Conservation (phyloP, 2,113 vertebrate genomes). For the Agapornis roseicollis region DNA sequence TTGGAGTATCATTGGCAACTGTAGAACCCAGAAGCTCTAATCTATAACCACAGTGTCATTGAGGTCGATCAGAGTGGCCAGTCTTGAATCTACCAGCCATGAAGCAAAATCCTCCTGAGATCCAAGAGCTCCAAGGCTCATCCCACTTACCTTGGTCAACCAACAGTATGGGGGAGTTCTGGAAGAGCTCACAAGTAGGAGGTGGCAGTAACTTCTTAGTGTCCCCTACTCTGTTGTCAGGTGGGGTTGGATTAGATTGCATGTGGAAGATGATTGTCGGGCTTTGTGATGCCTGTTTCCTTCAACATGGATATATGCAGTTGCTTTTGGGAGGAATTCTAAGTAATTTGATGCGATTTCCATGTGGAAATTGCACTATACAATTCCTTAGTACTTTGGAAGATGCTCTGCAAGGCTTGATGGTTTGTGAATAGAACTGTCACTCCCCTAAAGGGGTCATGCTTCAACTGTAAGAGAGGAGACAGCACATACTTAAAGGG, state of each 20-base stretch:
- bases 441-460: neutral
- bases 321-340: neutral
- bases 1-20: neutral
- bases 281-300: neutral
- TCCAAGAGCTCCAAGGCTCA: neutral
- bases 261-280: accelerated
- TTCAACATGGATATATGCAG: neutral
- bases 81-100: neutral
- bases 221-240: neutral
- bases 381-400: neutral
- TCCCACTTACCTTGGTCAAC: neutral
- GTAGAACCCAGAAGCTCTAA: neutral
- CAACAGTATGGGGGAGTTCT: neutral
- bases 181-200: neutral
- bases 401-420: neutral
- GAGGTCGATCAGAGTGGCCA: neutral
- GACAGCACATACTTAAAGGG: neutral
- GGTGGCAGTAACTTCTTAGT: neutral
- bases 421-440: neutral
- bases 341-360: neutral
- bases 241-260: neutral
- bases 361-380: neutral
- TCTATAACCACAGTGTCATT: neutral
- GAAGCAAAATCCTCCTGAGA: neutral
- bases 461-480: neutral